These are phyloP conservation scores for Trichopoda pennipes DNA, from an alignment of 2,888 invertebrate genomes.

Conservation along the genomic window DNA sequence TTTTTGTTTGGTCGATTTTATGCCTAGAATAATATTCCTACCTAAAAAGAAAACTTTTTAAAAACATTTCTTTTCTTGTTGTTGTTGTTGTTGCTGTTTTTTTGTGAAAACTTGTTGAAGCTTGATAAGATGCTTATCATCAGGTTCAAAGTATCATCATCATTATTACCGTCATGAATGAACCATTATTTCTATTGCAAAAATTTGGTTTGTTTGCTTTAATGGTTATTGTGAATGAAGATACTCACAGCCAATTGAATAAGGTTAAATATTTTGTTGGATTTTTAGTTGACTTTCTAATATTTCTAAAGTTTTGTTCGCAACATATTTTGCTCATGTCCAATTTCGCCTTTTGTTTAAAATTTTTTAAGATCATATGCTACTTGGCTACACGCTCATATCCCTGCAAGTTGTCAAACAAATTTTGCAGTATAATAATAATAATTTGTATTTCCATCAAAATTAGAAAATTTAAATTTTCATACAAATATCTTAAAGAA, in stretches of 20 bases:
- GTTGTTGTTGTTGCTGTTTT: too few species aligned
- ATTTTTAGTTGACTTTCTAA: not conserved
- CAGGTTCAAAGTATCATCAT: slow-evolving; percentile 21
- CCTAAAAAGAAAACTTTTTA: not conserved
- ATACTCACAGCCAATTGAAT: slow-evolving; percentile 1
- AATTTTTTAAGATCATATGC: too few species aligned
- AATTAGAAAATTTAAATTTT: too few species aligned
- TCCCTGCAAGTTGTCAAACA: too few species aligned
- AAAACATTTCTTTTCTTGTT: not conserved
- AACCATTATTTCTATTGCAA: slow-evolving; percentile 37
- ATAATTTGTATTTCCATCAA: too few species aligned
- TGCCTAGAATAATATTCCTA: not conserved
- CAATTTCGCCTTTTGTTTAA: too few species aligned
- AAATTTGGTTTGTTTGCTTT: slow-evolving; percentile 32
- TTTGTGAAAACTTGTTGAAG: slow-evolving; percentile 47
- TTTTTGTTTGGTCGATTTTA: not conserved
- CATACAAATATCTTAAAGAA: too few species aligned
- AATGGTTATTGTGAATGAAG: not conserved
- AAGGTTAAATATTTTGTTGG: not conserved
- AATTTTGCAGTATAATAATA: too few species aligned
- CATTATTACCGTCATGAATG: slow-evolving; percentile 36
- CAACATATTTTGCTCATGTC: too few species aligned
- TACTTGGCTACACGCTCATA: too few species aligned
- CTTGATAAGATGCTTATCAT: slow-evolving; percentile 59
- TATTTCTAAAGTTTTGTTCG: too few species aligned